Conservation (phyloP, 2,113 vertebrate genomes). For the Lanius ludovicianus region DNA sequence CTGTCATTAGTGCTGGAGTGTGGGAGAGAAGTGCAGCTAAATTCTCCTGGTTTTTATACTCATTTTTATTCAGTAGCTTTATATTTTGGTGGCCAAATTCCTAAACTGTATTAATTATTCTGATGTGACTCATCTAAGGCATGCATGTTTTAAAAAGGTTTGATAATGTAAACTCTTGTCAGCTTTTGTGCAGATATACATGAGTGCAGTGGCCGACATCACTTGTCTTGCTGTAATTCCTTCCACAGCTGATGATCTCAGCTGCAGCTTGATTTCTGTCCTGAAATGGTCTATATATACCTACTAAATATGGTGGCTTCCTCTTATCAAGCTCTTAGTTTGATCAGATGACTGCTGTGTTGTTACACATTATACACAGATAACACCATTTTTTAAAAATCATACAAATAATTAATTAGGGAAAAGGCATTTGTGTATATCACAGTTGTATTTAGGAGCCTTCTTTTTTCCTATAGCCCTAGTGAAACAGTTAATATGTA, state of each 20-base stretch:
- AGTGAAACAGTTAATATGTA: not conserved
- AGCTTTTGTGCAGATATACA: not conserved
- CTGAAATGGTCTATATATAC: not conserved
- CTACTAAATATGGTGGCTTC: not conserved
- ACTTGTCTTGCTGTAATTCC: not conserved
- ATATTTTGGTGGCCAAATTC: not conserved
- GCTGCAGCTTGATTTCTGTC: not conserved
- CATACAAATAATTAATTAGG: not conserved
- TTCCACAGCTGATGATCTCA: not conserved
- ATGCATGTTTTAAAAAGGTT: not conserved
- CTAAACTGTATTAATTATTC: not conserved
- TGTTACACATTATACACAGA: not conserved
- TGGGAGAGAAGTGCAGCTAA: not conserved
- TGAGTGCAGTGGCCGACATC: not conserved
- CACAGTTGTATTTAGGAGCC: not conserved
- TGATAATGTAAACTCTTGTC: not conserved
- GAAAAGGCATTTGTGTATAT: not conserved
- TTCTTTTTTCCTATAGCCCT: not conserved
- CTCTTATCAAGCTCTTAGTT: not conserved
- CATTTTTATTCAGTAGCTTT: not conserved
- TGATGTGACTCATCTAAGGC: not conserved
- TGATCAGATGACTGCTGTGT: not conserved
- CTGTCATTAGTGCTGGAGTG: not conserved
- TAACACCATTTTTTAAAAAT: rapidly evolving
- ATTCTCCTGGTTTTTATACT: not conserved